A percentile compares a stretch with the other conserved stretches of the same genome.
These are phyloP conservation scores for Mythimna lalbum DNA, from an alignment of 2,888 invertebrate species.

Conservation along the genomic window DNA sequence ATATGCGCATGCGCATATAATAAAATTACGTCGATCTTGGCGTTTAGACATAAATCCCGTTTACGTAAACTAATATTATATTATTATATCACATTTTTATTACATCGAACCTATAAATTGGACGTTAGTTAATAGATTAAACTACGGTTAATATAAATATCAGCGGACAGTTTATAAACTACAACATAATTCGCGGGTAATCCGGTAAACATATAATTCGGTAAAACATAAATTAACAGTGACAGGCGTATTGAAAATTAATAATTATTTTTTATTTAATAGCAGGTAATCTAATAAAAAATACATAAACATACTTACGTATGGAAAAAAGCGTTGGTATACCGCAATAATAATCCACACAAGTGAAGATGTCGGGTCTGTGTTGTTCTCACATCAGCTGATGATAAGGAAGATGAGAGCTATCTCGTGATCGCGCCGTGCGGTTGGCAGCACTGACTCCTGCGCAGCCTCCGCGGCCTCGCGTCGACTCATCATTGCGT, in stretches of 20 bases:
- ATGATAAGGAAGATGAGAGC: slow-evolving; percentile 87
- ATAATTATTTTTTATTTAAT: slow-evolving; percentile 1
- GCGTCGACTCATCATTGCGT: slow-evolving; percentile 71
- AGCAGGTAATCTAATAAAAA: slow-evolving; percentile 15
- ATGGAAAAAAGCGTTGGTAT: slow-evolving; percentile 58
- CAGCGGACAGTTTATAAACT: slow-evolving; percentile 17
- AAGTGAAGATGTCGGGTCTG: slow-evolving; percentile 70
- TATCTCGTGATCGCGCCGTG: slow-evolving; percentile 86
- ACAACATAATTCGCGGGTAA: slow-evolving; percentile 10
- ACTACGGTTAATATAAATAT: slow-evolving; percentile 29
- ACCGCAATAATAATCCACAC: slow-evolving; percentile 67
- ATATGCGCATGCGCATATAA: slow-evolving; percentile 57
- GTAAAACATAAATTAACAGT: slow-evolving; percentile 44
- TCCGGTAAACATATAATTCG: slow-evolving; percentile 14
- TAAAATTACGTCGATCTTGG: slow-evolving; percentile 16
- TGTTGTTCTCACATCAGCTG: slow-evolving; percentile 83
- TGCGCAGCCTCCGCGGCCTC: slow-evolving; percentile 83
- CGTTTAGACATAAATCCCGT: slow-evolving; percentile 28
- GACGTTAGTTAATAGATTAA: slow-evolving; percentile 21
- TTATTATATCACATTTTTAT: slow-evolving; percentile 38
- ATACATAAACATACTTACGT: slow-evolving; percentile 67
- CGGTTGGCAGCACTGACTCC: slow-evolving; percentile 86
- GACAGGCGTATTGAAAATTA: slow-evolving; percentile 11
- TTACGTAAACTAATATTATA: slow-evolving; percentile 31
- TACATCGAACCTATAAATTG: slow-evolving; percentile 34